phyloP scores from a whole-genome alignment of 2,113 vertebrate genomes.

The Phalacrocorax aristotelis region DNA sequence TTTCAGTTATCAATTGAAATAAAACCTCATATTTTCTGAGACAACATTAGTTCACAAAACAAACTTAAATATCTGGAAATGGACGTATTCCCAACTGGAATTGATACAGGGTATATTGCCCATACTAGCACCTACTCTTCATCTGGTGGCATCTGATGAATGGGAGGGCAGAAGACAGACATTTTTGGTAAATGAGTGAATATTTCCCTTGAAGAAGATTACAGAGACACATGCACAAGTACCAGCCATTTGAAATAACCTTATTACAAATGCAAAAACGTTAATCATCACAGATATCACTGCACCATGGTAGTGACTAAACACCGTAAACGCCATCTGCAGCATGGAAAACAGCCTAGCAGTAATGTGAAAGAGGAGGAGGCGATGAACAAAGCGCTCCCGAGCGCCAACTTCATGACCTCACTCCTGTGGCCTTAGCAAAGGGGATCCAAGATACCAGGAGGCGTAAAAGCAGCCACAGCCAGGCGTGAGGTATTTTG shows the following conservation, averaged over 20 bases:
- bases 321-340: background rate
- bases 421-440: background rate
- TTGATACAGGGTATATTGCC: background rate
- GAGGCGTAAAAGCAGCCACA: accelerated
- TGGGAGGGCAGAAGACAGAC: background rate
- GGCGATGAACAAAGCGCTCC: background rate
- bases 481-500: background rate
- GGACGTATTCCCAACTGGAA: background rate
- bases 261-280: constrained; percentile 1
- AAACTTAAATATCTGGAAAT: background rate
- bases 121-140: background rate
- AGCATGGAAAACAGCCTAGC: background rate
- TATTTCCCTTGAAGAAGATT: background rate
- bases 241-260: background rate
- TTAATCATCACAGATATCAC: background rate
- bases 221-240: background rate
- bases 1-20: background rate
- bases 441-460: background rate
- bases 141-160: background rate
- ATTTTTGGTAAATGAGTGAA: background rate
- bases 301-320: background rate
- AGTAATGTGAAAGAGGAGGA: background rate
- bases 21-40: background rate
- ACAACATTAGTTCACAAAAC: background rate
- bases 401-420: background rate